Evolutionary conservation across 2,797 vertebrate genomes (phyloP), one percentile per base, ranked within the genome.

Genomic region (Garrulus glandarius): DNA sequence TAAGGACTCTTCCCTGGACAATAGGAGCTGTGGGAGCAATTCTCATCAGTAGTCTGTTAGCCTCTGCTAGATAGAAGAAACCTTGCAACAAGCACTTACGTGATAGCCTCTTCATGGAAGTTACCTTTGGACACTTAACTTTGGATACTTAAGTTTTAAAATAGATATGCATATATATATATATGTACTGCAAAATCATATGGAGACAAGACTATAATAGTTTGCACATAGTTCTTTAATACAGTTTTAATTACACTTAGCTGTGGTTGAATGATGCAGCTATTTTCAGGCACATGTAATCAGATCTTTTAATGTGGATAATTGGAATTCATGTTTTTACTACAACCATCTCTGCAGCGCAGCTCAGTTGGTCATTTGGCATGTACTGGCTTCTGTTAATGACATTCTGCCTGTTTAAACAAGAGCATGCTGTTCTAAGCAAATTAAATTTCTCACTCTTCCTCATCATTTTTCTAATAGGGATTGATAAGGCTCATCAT

Each of bases 371-470:
- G 43, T 84, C 47, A 74, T 90, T 88, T 92, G 55, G 61, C 49
- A 26, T 37, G 39, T 59, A 23, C 47, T 34, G 41, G 47, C 70
- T 84, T 80, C 70, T 84, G 57, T 50, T 95, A 86, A 96, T 94
- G 80, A 39, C 44, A 53, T 53, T 85, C 84, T 93, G 80, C 77
- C 67, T 82, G 34, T 81, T 92, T 34, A 92, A 95, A 82, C 63
- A 93, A 84, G 83, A 79, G 44, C 56, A 13, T 79, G 84, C 68
- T 91, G 75, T 65, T 92, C 59, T 70, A 84, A 92, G 67, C 56
- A 90, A 95, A 93, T 92, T 79, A 70, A 69, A 90, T 94, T 92
- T 91, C 86, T 92, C 3, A 1, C 30, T 92, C 32, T 70, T 90
- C 47, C 55, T 81, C 37, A 87, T 90, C 13, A 43, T 77, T 92